Conservation (phyloP, 2,113 vertebrate species). For the Poeciliopsis turrubarensis region DNA sequence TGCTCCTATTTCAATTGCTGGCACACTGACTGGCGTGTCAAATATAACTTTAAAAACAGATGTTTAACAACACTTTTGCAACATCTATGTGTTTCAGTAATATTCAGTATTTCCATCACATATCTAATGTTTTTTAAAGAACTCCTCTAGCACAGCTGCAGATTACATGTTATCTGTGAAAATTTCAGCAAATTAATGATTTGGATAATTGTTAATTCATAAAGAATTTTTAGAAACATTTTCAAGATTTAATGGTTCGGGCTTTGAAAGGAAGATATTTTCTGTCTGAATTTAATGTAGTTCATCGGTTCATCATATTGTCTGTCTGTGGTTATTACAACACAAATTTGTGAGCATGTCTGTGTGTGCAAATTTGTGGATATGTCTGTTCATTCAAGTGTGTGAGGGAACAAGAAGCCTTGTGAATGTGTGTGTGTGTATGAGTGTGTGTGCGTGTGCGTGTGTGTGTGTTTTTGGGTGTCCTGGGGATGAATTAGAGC, state of each 20-base stretch:
- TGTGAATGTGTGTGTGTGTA: neutral
- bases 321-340: neutral
- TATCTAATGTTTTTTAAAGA: too few species aligned
- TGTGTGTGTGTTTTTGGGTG: constrained; percentile 39
- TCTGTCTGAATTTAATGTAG: neutral
- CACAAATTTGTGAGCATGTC: constrained; percentile 24
- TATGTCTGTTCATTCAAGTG: constrained; percentile 37
- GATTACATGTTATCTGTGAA: too few species aligned
- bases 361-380: constrained; percentile 33
- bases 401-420: constrained; percentile 15
- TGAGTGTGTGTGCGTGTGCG: constrained; percentile 26
- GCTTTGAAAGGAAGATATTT: neutral
- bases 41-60: too few species aligned
- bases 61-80: too few species aligned
- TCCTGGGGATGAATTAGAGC: constrained; percentile 79
- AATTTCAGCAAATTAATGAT: too few species aligned
- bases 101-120: too few species aligned
- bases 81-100: too few species aligned
- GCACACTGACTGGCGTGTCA: too few species aligned
- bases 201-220: too few species aligned
- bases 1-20: too few species aligned
- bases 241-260: too few species aligned
- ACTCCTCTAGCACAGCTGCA: too few species aligned
- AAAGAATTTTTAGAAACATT: neutral
- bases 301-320: neutral